These are phyloP conservation scores for Invenusta paracnida DNA, from an alignment of 2,888 invertebrate genomes.

Conservation along the genomic window DNA sequence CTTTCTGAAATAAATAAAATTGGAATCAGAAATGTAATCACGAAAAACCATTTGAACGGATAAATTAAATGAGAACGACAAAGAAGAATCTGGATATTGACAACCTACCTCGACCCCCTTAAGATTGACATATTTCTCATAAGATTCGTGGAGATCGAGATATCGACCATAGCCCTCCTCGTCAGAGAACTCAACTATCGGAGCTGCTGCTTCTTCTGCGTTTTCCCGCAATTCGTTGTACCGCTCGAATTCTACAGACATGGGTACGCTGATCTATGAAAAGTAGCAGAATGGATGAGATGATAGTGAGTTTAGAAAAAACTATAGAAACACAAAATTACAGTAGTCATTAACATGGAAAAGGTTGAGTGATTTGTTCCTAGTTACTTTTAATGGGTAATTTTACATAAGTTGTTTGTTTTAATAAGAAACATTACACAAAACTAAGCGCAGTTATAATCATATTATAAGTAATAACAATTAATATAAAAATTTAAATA, in stretches of 20 bases:
- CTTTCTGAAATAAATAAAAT: conserved; percentile 56
- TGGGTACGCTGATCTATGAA: conserved; percentile 78
- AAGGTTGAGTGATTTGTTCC: no score
- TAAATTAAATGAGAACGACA: neutral
- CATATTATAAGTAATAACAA: no score
- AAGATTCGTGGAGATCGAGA: conserved; percentile 90
- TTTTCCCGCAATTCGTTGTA: conserved; percentile 81
- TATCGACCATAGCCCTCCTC: conserved; percentile 99
- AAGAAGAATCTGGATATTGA: no score
- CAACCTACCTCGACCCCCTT: conserved; percentile 80
- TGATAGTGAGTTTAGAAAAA: no score
- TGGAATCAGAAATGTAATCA: no score
- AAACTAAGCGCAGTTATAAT: no score
- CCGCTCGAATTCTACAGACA: conserved; percentile 96
- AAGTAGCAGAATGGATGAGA: conserved; percentile 27
- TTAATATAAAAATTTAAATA: no score
- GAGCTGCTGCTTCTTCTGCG: conserved; percentile 70
- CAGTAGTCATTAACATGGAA: no score
- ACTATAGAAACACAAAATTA: no score
- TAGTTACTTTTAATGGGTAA: no score
- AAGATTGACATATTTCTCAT: conserved; percentile 88
- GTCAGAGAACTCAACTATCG: conserved; percentile 88
- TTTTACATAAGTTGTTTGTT: no score
- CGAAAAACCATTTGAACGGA: conserved; percentile 8
- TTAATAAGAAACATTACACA: no score